These are phyloP conservation scores for Phainopepla nitens DNA, from an alignment of 2,113 vertebrate species.

Conservation along the genomic window DNA sequence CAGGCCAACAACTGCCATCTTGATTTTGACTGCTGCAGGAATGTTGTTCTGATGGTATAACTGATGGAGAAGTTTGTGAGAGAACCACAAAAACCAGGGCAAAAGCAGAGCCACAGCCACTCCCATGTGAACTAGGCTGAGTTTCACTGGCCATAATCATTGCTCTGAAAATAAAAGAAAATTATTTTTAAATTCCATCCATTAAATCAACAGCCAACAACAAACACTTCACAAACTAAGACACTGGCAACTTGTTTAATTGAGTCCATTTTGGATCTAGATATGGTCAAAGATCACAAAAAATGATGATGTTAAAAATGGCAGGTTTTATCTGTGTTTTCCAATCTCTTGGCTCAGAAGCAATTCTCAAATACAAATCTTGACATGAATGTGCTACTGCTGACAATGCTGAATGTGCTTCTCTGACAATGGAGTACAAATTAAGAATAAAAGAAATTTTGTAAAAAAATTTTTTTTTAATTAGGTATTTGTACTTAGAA, in stretches of 20 bases:
- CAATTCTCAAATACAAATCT: background rate
- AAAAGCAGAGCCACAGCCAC: constrained; percentile 33
- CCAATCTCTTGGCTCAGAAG: background rate
- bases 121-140: background rate
- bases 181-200: background rate
- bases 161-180: constrained; percentile 26
- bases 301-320: background rate
- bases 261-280: background rate
- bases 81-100: constrained; percentile 43
- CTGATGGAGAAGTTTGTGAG: constrained; percentile 57
- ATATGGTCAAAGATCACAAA: background rate
- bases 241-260: background rate
- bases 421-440: background rate
- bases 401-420: too few relatives aligned
- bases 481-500: background rate
- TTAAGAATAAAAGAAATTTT: background rate
- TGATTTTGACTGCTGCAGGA: constrained; percentile 62
- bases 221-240: background rate
- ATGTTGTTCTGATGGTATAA: constrained; percentile 55
- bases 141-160: constrained; percentile 54
- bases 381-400: background rate
- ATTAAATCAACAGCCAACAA: background rate
- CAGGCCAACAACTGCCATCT: constrained; percentile 51
- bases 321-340: background rate
- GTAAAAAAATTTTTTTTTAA: background rate